A percentile compares a stretch with the other conserved stretches of the same genome.
Conservation (phyloP, 2,113 vertebrate genomes). For the Chlorodrepanis virens region DNA sequence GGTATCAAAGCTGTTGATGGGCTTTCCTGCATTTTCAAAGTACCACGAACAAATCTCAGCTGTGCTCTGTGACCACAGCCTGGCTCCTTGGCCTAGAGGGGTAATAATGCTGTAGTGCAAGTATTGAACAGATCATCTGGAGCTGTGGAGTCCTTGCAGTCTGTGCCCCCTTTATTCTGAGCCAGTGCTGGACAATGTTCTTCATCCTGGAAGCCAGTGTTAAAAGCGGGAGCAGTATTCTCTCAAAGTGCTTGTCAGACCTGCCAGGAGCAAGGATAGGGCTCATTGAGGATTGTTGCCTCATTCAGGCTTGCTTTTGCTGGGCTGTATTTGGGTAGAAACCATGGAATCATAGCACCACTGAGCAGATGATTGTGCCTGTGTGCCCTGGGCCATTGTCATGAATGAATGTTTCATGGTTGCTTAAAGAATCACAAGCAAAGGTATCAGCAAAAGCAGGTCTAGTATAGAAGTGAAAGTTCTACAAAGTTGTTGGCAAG, state of each 20-base stretch:
- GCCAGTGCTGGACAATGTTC: background rate
- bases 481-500: background rate
- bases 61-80: background rate
- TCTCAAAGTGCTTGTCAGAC: background rate
- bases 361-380: background rate
- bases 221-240: background rate
- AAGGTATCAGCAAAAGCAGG: background rate
- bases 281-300: background rate
- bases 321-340: background rate
- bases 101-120: background rate
- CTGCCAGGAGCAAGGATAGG: background rate
- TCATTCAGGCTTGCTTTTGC: background rate
- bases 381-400: background rate
- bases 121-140: background rate
- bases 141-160: background rate
- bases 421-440: background rate
- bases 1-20: background rate
- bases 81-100: background rate
- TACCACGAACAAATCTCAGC: background rate
- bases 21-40: background rate
- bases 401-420: background rate
- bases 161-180: background rate
- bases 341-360: background rate
- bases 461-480: background rate
- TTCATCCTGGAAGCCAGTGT: background rate